Evolutionary conservation across 2,113 vertebrate genomes (phyloP).

Genomic region (Alethe diademata): DNA sequence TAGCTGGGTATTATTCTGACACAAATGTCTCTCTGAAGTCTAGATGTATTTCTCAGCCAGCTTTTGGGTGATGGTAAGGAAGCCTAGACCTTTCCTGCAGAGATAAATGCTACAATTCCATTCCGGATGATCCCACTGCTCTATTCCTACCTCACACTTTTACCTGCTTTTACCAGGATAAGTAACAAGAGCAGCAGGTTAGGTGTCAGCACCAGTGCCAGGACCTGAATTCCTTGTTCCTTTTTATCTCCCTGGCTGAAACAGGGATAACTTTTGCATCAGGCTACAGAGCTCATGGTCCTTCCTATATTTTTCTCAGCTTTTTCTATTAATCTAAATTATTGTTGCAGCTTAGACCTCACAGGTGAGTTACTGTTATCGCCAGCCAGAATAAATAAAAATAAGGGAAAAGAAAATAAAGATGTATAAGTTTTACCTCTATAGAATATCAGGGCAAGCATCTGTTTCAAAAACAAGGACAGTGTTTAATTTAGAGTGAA

Average conservation of each 20-base stretch:
- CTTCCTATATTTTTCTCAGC: background rate
- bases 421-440: background rate
- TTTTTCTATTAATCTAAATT: background rate
- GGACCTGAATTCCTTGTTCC: background rate
- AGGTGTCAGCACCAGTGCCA: background rate
- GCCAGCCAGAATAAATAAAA: conserved; percentile 28
- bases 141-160: background rate
- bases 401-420: conserved; percentile 1
- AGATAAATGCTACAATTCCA: background rate
- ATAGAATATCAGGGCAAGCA: background rate
- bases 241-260: background rate
- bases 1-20: background rate
- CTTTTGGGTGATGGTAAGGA: background rate
- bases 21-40: background rate
- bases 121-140: background rate
- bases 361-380: background rate
- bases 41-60: background rate
- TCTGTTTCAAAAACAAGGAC: conserved; percentile 4
- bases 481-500: background rate
- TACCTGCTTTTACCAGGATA: background rate
- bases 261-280: background rate
- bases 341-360: background rate
- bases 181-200: background rate
- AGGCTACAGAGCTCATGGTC: background rate
- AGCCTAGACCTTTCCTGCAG: background rate